Conservation (phyloP, 2,113 vertebrate species). For the Protobothrops flavoviridis region DNA sequence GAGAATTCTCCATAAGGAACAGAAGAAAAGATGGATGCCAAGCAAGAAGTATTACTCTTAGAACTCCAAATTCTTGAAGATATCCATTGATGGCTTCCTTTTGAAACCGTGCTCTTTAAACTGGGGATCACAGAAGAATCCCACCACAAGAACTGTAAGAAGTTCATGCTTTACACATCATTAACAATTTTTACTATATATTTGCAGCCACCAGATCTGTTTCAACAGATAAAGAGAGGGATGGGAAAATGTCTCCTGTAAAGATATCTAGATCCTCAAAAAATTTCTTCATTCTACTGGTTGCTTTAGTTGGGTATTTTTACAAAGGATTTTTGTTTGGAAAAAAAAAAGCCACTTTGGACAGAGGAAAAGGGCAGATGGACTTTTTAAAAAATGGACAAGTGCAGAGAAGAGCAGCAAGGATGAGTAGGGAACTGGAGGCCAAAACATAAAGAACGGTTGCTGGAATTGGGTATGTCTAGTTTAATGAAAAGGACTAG, state of each 20-base stretch:
- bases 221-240: not conserved
- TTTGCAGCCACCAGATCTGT: not conserved
- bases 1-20: not conserved
- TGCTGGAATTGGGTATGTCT: no score
- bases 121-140: not conserved
- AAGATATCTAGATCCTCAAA: not conserved
- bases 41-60: not conserved
- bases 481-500: no score
- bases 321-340: not conserved
- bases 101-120: not conserved
- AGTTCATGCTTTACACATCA: not conserved
- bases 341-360: not conserved
- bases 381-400: not conserved
- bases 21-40: not conserved
- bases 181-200: not conserved
- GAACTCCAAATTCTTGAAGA: not conserved
- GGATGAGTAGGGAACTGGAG: no score
- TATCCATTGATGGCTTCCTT: not conserved
- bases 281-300: not conserved
- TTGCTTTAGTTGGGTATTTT: not conserved
- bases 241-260: not conserved
- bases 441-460: no score
- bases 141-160: not conserved
- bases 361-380: not conserved
- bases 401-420: no score